These are phyloP conservation scores for Karalla daura DNA, from an alignment of 2,797 vertebrate genomes.

Conservation along the genomic window DNA sequence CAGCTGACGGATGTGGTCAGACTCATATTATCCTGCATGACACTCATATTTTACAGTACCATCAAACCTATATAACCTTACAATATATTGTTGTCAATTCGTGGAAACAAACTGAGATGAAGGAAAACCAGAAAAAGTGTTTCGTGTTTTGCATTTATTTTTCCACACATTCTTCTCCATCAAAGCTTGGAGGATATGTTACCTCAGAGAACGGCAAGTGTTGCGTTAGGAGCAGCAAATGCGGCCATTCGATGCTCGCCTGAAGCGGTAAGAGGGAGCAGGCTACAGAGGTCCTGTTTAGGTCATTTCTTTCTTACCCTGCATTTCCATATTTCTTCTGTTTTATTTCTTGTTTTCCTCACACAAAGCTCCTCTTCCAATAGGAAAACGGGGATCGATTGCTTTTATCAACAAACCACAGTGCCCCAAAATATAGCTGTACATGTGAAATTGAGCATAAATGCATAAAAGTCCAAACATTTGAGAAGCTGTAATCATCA, in stretches of 20 bases:
- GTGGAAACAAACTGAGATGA: too few relatives aligned
- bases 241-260: too few relatives aligned
- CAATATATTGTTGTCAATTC: too few relatives aligned
- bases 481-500: background rate
- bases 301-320: background rate
- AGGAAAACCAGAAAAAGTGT: too few relatives aligned
- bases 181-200: background rate
- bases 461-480: background rate
- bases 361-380: too few relatives aligned
- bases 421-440: too few relatives aligned
- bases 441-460: too few relatives aligned
- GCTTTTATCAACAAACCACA: too few relatives aligned
- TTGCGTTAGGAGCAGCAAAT: background rate
- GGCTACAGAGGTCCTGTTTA: background rate
- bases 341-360: background rate
- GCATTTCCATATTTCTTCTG: background rate
- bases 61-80: background rate
- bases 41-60: background rate
- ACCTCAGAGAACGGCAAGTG: background rate
- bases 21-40: conserved; percentile 29
- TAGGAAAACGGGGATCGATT: background rate
- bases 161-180: too few relatives aligned
- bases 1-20: conserved; percentile 30
- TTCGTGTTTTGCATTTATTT: background rate
- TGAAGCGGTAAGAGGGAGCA: background rate